Percentiles rank a stretch among this genome's conserved stretches.
Conservation (phyloP, 92 coral and sea anemone genomes). For the Heteractis magnifica region DNA sequence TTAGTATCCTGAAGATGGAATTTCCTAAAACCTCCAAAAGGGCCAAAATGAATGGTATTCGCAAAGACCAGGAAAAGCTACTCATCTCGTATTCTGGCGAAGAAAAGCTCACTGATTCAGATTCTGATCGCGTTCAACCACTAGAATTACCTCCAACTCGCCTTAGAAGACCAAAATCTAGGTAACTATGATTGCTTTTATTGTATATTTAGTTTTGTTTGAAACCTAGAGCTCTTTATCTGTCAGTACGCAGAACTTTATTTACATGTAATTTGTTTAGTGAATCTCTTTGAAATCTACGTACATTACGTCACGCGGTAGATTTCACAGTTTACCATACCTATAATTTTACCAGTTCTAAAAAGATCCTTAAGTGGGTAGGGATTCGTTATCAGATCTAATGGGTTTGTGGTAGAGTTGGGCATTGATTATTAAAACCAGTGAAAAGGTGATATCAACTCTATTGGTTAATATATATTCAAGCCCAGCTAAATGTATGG, state of each 20-base stretch:
- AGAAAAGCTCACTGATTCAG: slow-evolving; percentile 58
- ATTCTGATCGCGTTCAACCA: slow-evolving; percentile 68
- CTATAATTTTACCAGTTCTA: too few relatives aligned
- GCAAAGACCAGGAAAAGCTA: slow-evolving; percentile 60
- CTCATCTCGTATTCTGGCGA: slow-evolving; percentile 70
- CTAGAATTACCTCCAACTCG: slow-evolving; percentile 87
- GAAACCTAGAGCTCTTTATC: background rate
- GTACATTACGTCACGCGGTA: background rate
- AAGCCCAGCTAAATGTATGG: too few relatives aligned
- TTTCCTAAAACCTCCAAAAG: slow-evolving; percentile 20
- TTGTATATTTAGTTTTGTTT: background rate
- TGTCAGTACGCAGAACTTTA: too few relatives aligned
- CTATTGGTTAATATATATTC: background rate
- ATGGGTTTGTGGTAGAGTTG: background rate
- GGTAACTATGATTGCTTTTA: slow-evolving; percentile 30
- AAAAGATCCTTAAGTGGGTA: background rate
- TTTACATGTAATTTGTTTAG: background rate
- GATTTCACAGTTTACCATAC: background rate
- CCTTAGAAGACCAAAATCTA: slow-evolving; percentile 77
- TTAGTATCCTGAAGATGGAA: slow-evolving; percentile 9
- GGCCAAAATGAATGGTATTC: slow-evolving; percentile 24
- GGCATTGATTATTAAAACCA: background rate
- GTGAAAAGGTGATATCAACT: background rate
- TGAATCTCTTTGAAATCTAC: background rate
- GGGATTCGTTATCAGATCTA: background rate